A percentile compares a stretch with the other conserved stretches of the same genome.
Evolutionary conservation across 2,888 invertebrate genomes (phyloP).

Genomic region (Scaptomyza cyrtandrae): DNA sequence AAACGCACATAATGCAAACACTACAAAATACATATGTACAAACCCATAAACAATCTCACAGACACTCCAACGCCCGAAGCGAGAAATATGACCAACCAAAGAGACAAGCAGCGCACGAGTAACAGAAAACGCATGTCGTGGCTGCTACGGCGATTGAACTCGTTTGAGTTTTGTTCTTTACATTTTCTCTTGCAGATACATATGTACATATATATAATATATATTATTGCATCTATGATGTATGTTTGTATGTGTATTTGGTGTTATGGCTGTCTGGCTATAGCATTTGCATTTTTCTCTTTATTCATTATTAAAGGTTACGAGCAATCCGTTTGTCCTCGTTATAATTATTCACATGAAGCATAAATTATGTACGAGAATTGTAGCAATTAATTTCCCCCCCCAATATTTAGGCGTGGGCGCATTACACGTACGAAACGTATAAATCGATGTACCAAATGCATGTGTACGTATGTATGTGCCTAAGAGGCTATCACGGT

Average conservation of each 20-base stretch:
- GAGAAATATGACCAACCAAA: slow-evolving; percentile 52
- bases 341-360: slow-evolving; percentile 27
- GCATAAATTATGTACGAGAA: slow-evolving; percentile 13
- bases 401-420: slow-evolving; percentile 30
- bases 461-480: slow-evolving; percentile 7
- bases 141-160: slow-evolving; percentile 58
- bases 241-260: not conserved
- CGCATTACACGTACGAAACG: slow-evolving; percentile 13
- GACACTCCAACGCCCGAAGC: slow-evolving; percentile 46
- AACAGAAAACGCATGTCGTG: slow-evolving; percentile 47
- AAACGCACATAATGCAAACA: no score
- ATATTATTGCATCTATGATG: slow-evolving; percentile 11
- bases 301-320: slow-evolving; percentile 59
- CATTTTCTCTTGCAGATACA: slow-evolving; percentile 28
- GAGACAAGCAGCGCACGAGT: slow-evolving; percentile 38
- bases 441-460: slow-evolving; percentile 15
- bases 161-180: slow-evolving; percentile 63
- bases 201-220: not conserved
- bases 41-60: not conserved
- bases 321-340: slow-evolving; percentile 34
- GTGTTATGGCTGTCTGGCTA: not conserved
- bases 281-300: slow-evolving; percentile 8
- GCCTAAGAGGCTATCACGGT: slow-evolving; percentile 13
- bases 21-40: not conserved
- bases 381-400: slow-evolving; percentile 1